These are phyloP conservation scores for Diadumene lineata DNA, from an alignment of 92 coral and sea anemone genomes.

Conservation along the genomic window DNA sequence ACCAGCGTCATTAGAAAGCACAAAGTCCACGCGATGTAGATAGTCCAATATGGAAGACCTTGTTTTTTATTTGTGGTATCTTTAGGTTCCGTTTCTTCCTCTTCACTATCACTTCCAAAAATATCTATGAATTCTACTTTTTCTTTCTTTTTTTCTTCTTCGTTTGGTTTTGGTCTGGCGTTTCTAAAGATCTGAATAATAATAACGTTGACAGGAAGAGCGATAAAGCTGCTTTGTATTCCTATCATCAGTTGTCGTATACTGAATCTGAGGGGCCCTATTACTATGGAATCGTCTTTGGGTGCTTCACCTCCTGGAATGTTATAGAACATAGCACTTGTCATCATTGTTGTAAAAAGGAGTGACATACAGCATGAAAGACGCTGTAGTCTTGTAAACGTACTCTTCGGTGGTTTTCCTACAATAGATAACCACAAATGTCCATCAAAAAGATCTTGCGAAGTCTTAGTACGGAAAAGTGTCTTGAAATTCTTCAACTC, in stretches of 20 bases:
- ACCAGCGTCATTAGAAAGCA: conserved; percentile 42
- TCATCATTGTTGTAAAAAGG: conserved; percentile 76
- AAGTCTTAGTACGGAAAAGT: conserved; percentile 55
- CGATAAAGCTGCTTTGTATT: conserved; percentile 71
- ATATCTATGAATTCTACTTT: not conserved
- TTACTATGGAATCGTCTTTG: conserved; percentile 42
- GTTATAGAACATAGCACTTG: conserved; percentile 87
- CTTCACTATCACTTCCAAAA: not conserved
- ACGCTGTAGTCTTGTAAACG: conserved; percentile 81
- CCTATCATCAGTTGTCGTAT: conserved; percentile 65
- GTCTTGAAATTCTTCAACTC: conserved; percentile 62
- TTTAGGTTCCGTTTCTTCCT: not conserved
- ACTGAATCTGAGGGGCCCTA: conserved; percentile 72
- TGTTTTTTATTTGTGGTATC: not conserved
- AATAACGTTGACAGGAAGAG: conserved; percentile 53
- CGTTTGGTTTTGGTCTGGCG: conserved; percentile 37
- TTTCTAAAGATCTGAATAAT: conserved; percentile 59
- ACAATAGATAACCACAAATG: conserved; percentile 82
- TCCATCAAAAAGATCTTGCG: conserved; percentile 69
- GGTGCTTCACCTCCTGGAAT: conserved; percentile 49
- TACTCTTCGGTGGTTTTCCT: conserved; percentile 69
- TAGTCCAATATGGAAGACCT: conserved; percentile 70
- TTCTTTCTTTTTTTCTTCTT: not conserved
- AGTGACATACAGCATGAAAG: conserved; percentile 77
- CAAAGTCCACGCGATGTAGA: conserved; percentile 53